Evolutionary conservation across 2,888 invertebrate genomes (phyloP).

Genomic region (Macrostomum cliftonense): DNA sequence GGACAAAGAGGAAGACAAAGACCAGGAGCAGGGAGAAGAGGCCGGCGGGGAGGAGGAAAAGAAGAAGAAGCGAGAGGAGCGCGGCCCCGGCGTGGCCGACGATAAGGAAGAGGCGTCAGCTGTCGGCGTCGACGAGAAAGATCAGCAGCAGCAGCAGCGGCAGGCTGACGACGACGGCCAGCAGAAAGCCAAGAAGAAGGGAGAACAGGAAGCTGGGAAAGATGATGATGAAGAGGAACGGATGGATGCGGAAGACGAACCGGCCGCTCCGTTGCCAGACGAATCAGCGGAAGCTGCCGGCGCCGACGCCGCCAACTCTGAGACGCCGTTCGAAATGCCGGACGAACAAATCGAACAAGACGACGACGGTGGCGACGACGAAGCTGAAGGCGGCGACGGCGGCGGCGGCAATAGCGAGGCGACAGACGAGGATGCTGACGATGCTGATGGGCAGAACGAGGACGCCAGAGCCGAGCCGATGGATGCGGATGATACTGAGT

Average conservation of each 20-base stretch:
- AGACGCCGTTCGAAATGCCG: constrained; percentile 29
- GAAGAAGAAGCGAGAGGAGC: background rate
- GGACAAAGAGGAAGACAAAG: constrained; percentile 3
- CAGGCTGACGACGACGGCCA: background rate
- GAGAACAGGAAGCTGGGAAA: constrained; percentile 4
- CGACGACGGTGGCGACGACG: constrained; percentile 8
- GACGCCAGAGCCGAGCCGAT: background rate
- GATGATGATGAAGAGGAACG: constrained; percentile 1
- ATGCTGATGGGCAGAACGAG: constrained; percentile 1
- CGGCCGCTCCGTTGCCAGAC: constrained; percentile 40
- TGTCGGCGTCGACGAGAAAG: background rate
- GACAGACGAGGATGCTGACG: constrained; percentile 8
- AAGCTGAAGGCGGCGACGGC: background rate
- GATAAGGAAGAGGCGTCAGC: background rate
- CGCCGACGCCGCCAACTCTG: background rate
- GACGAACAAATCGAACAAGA: constrained; percentile 15
- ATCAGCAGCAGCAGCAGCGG: background rate
- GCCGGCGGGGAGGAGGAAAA: background rate
- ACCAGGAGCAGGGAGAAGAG: background rate
- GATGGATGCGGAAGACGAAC: constrained; percentile 1
- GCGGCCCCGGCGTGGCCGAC: background rate
- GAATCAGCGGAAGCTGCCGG: constrained; percentile 37
- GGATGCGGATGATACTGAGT: constrained; percentile 37
- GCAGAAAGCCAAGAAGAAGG: background rate
- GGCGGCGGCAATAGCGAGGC: constrained; percentile 1